Base-by-base conservation (phyloP, 2,113 vertebrate species). In the Zapornia atra region DNA sequence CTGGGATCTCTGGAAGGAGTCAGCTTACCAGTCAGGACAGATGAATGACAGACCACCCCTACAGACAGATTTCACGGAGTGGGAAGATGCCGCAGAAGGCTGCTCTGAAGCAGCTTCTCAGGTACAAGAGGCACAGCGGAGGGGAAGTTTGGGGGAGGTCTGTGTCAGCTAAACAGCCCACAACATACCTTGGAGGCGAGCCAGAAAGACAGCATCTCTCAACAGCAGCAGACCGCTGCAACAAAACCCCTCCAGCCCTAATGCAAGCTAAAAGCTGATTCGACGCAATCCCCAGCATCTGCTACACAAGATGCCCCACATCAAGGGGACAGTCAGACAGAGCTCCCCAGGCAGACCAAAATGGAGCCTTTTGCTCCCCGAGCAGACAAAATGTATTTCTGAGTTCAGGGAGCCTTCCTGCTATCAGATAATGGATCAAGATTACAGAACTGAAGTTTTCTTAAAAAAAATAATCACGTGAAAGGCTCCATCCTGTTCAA, bases 401-500 rank as follows among this genome's bases (percentile, higher is more conserved):
- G 76, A 72, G 42, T 36, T 80, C 26, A 78, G 68, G 44, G 15
- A 12, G 1, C 40, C 76, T 81, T 94, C 83, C 72, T 88, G 69
- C 56, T 78, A 7, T 56, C 38, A 90, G 71, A 77, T 88, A 90
- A 63, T 1, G 3, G 72, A 86, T 63, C 3, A 3, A 83, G 88
- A 95, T 75, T 64, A 93, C 54, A 73, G 22, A 92, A 86, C 70
- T 83, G 61, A 84, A 80, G 29, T 53, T 28, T 51, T 53, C 50
- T 3, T 31, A 56, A 70, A 76, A 57, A 33, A 56, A 65, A 80
- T 31, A 26, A 53, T 44, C 56, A 88, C 1, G 6, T 66, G 71
- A 80, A 80, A 88, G n/a, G 56, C 71, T 90, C 51, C 64, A 82
- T 90, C 90, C 93, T 92, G 94, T 86, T 70, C 56, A 42, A 57